phyloP scores from a whole-genome alignment of 1,140 invertebrate species.

The Papilio polytes region DNA sequence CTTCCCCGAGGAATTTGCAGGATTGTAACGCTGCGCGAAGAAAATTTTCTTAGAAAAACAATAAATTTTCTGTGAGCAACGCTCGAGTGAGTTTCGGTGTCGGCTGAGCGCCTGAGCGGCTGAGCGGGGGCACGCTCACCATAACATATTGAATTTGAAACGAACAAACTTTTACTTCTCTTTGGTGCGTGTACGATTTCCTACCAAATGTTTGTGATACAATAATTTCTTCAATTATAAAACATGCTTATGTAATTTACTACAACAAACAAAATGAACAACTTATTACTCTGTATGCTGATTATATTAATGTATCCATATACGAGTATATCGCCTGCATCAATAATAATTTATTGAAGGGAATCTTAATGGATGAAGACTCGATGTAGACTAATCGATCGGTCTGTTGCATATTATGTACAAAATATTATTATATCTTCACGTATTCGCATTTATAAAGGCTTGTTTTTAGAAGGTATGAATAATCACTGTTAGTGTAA shows the following conservation, averaged over 20 bases:
- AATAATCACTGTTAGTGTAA: conserved; percentile 74
- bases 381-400: no score
- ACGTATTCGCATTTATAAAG: conserved; percentile 57
- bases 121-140: conserved; percentile 80
- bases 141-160: conserved; percentile 84
- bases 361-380: no score
- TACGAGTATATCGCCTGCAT: no score
- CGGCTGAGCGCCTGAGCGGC: conserved; percentile 73
- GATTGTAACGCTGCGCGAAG: conserved; percentile 69
- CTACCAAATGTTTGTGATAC: conserved; percentile 77
- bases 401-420: not conserved
- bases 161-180: conserved; percentile 81
- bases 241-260: conserved; percentile 11
- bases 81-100: conserved; percentile 82
- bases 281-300: no score
- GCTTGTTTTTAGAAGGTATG: conserved; percentile 78
- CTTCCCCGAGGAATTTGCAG: conserved; percentile 60
- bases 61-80: conserved; percentile 81
- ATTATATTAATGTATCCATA: no score
- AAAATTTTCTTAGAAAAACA: conserved; percentile 83
- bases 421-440: conserved; percentile 2
- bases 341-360: no score
- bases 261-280: no score
- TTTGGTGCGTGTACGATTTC: conserved; percentile 76
- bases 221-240: conserved; percentile 61